phyloP scores from a whole-genome alignment of 2,888 invertebrate species.

The Diplazon laetatorius region DNA sequence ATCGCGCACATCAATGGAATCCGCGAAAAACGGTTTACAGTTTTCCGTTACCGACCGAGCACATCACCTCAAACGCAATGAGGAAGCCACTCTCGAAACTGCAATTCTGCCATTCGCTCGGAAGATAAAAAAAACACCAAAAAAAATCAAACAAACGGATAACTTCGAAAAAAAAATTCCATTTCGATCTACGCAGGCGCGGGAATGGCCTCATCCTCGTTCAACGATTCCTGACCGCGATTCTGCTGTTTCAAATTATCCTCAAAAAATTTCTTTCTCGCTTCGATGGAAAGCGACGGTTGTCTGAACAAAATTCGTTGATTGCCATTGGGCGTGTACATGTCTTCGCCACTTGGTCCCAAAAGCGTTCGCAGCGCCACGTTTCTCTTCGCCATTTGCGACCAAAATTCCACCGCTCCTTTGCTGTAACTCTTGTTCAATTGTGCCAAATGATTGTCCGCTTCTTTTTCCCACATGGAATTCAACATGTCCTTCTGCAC shows the following conservation, averaged over 20 bases:
- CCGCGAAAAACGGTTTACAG: no score
- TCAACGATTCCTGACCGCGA: conserved; percentile 30
- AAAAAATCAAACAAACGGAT: neutral
- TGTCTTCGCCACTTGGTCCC: conserved; percentile 85
- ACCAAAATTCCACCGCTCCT: conserved; percentile 91
- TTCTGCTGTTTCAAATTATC: conserved; percentile 74
- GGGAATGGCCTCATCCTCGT: neutral
- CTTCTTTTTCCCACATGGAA: conserved; percentile 85
- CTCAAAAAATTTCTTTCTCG: conserved; percentile 88
- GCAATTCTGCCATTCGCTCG: no score
- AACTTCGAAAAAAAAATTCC: neutral
- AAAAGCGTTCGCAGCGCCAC: conserved; percentile 88
- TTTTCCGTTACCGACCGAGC: neutral
- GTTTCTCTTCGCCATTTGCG: conserved; percentile 89
- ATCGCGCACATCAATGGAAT: no score
- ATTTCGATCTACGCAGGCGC: neutral
- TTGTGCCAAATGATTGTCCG: conserved; percentile 86
- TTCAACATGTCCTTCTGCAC: conserved; percentile 87
- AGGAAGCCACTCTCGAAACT: no score
- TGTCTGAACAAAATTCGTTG: conserved; percentile 87
- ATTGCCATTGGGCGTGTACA: conserved; percentile 88
- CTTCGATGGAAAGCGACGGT: conserved; percentile 86
- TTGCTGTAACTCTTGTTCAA: conserved; percentile 86
- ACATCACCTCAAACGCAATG: no score
- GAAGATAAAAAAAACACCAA: no score